These are phyloP conservation scores for Gavialis gangeticus DNA, from an alignment of 2,113 vertebrate species.

Conservation along the genomic window DNA sequence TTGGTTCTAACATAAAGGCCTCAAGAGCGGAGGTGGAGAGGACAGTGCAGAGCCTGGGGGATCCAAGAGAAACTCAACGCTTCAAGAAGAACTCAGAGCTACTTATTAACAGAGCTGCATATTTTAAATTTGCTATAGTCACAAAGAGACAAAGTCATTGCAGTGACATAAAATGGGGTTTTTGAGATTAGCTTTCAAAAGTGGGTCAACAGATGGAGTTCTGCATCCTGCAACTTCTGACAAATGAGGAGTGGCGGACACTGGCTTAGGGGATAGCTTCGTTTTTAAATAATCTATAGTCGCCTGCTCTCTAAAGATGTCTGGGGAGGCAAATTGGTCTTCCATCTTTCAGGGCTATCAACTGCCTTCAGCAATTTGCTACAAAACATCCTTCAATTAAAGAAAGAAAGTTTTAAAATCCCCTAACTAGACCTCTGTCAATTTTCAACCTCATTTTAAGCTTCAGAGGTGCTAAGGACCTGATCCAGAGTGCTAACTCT, in stretches of 20 bases:
- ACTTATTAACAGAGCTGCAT: not conserved
- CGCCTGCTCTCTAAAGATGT: not conserved
- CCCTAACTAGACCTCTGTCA: not conserved
- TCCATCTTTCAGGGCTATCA: not conserved
- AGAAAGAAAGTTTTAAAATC: too few species aligned
- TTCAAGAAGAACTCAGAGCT: not conserved
- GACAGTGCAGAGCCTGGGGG: not conserved
- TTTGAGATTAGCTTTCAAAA: not conserved
- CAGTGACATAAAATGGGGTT: not conserved
- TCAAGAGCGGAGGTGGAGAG: not conserved
- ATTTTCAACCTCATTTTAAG: not conserved
- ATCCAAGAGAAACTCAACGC: not conserved
- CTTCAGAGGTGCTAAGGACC: not conserved
- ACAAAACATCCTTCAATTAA: not conserved
- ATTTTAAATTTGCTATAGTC: not conserved
- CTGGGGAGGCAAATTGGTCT: not conserved
- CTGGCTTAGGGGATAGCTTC: not conserved
- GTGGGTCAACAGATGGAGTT: not conserved
- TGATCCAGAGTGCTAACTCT: not conserved
- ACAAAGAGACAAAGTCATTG: not conserved
- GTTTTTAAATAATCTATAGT: not conserved
- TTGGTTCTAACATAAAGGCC: not conserved
- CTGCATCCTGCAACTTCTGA: not conserved
- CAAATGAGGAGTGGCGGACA: not conserved
- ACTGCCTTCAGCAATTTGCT: not conserved